A percentile compares a stretch with the other conserved stretches of the same genome.
Conservation (phyloP, 2,113 vertebrate genomes). For the Galemys pyrenaicus region DNA sequence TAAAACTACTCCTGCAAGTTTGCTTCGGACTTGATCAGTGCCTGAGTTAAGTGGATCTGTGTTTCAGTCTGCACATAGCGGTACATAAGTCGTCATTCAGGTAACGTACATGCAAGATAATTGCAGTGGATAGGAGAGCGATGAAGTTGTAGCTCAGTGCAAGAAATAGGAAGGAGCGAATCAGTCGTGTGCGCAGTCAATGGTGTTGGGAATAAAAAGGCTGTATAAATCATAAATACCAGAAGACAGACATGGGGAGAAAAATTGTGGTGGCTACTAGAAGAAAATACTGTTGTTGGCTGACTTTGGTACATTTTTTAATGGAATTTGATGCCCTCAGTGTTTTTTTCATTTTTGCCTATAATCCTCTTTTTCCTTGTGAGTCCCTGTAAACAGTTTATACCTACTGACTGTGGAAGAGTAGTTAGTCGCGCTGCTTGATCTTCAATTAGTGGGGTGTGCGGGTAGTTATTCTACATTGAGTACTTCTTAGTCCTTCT, state of each 20-base stretch:
- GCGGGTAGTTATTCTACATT: neutral
- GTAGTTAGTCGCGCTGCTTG: too few species aligned
- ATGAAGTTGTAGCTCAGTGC: neutral
- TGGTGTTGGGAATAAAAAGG: neutral
- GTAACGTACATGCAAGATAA: neutral
- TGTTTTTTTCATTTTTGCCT: neutral
- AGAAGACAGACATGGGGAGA: neutral
- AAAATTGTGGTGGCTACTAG: neutral
- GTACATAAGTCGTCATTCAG: neutral
- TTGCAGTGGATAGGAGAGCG: neutral
- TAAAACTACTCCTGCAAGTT: neutral
- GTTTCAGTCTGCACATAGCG: neutral
- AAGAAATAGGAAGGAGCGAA: neutral
- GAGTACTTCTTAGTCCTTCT: neutral
- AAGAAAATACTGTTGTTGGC: neutral
- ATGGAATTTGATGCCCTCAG: neutral
- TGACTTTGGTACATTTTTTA: neutral
- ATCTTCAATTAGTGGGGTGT: neutral
- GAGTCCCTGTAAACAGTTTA: neutral
- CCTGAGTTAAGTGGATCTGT: neutral
- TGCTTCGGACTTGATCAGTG: neutral
- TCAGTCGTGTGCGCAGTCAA: neutral
- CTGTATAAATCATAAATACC: neutral
- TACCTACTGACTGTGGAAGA: neutral
- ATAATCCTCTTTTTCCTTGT: neutral